Percentiles rank a stretch among this genome's conserved stretches.
Conservation (phyloP, 2,797 vertebrate genomes). For the Pseudochaenichthys georgianus region DNA sequence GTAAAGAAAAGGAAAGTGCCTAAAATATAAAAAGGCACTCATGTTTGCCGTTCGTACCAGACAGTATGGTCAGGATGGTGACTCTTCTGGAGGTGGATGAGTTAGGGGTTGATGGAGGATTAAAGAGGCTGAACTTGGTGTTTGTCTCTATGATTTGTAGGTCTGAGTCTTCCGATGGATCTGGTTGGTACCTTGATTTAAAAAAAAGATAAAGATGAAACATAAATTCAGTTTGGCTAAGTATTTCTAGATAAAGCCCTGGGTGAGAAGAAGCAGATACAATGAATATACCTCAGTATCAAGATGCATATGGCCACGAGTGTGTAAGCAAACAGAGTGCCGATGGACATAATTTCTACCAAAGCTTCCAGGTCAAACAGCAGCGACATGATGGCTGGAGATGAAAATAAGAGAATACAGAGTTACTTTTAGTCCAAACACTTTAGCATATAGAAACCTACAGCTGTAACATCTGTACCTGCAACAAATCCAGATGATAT, state of each 20-base stretch:
- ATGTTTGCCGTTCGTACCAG: conserved; percentile 67
- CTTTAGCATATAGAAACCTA: background rate
- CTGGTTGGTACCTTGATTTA: conserved; percentile 82
- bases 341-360: conserved; percentile 91
- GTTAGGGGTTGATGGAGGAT: conserved; percentile 72
- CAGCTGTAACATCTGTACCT: conserved; percentile 78
- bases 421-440: conserved; percentile 19
- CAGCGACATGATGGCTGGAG: conserved; percentile 88
- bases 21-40: too few species aligned
- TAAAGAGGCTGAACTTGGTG: conserved; percentile 64
- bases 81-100: conserved; percentile 79
- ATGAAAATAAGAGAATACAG: conserved; percentile 6
- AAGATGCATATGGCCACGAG: conserved; percentile 91
- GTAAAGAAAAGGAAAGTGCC: background rate
- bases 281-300: conserved; percentile 86
- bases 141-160: conserved; percentile 38
- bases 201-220: background rate
- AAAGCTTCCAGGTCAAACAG: conserved; percentile 90
- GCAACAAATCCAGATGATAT: conserved; percentile 87
- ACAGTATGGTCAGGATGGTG: conserved; percentile 71
- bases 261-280: background rate
- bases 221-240: background rate
- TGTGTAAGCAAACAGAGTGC: conserved; percentile 90
- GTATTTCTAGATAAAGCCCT: background rate
- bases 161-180: conserved; percentile 57